Percentiles rank a stretch among this genome's conserved stretches.
Evolutionary conservation across 1,140 invertebrate genomes (phyloP).

Genomic region (Whitmania pigra): DNA sequence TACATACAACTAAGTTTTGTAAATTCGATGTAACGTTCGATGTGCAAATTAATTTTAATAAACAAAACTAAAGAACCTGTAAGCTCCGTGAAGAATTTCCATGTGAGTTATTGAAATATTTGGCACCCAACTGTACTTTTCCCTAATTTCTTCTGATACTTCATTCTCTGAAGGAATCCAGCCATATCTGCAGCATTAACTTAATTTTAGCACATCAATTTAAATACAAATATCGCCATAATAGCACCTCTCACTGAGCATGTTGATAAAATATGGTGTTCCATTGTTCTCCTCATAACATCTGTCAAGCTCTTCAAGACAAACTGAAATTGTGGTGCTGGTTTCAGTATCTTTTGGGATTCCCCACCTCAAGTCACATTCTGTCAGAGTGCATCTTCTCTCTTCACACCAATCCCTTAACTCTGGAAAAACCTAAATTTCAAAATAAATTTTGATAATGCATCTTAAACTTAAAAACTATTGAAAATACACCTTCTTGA

Average conservation of each 20-base stretch:
- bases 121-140: conserved; percentile 36
- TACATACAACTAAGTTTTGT: no score
- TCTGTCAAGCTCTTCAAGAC: conserved; percentile 38
- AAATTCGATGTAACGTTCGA: no score
- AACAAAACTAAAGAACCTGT: conserved; percentile 27
- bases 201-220: background rate
- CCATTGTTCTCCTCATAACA: conserved; percentile 33
- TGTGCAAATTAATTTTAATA: no score
- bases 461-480: background rate
- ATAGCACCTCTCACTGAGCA: conserved; percentile 34
- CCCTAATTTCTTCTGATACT: conserved; percentile 30
- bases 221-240: background rate
- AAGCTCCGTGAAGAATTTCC: conserved; percentile 40
- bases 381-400: conserved; percentile 33
- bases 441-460: background rate
- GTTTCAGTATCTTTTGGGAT: conserved; percentile 37
- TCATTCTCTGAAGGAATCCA: conserved; percentile 36
- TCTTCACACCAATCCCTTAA: conserved; percentile 39
- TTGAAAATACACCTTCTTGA: conserved; percentile 36
- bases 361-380: conserved; percentile 42
- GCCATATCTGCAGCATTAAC: conserved; percentile 26
- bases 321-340: conserved; percentile 34
- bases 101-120: conserved; percentile 40
- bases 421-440: conserved; percentile 38
- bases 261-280: conserved; percentile 37